A percentile compares a stretch with the other conserved stretches of the same genome.
phyloP scores from a whole-genome alignment of 2,888 invertebrate species.

The Cephus runcator region DNA sequence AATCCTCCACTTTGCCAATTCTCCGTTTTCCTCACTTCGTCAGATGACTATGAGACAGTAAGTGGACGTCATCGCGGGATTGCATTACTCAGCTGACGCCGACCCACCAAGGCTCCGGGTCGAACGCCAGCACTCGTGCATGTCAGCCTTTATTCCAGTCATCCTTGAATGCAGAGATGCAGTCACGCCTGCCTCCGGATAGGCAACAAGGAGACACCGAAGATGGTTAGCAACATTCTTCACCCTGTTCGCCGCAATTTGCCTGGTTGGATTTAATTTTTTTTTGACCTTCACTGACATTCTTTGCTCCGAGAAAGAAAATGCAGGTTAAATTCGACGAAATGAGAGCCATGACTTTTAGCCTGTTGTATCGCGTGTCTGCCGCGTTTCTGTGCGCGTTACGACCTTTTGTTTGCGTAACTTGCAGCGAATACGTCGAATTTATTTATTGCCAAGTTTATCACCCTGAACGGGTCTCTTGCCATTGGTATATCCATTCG shows the following conservation, averaged over 20 bases:
- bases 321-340: not conserved
- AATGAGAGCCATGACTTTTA: not conserved
- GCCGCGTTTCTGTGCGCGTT: not conserved
- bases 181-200: slow-evolving; percentile 23
- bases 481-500: not conserved
- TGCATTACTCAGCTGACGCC: not conserved
- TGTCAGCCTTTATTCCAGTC: slow-evolving; percentile 36
- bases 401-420: not conserved
- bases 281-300: not conserved
- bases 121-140: slow-evolving; percentile 26
- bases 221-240: slow-evolving; percentile 24
- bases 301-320: not conserved
- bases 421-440: not conserved
- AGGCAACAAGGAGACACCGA: slow-evolving; percentile 27
- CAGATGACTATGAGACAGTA: not conserved
- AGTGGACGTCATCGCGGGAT: not conserved
- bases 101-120: slow-evolving; percentile 15
- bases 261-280: not conserved
- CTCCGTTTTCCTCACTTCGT: not conserved
- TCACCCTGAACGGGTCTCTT: not conserved
- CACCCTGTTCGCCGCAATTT: not conserved
- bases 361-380: not conserved
- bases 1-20: not conserved
- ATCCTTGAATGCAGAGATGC: slow-evolving; percentile 46
- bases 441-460: not conserved